phyloP scores from a whole-genome alignment of 2,113 vertebrate species.

The Thymallus thymallus region DNA sequence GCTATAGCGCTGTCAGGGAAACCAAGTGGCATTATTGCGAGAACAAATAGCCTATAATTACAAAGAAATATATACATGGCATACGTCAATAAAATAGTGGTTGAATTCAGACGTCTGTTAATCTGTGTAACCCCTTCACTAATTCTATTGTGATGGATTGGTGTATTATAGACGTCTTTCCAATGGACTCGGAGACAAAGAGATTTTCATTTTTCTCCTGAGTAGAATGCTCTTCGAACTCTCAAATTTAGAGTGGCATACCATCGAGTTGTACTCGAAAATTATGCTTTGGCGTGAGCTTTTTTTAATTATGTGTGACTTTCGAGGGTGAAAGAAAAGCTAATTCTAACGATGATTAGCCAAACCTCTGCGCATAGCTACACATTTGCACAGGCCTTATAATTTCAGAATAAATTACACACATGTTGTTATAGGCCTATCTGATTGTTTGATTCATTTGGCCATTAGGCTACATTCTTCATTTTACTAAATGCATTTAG shows the following conservation, averaged over 20 bases:
- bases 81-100: background rate
- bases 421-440: too few relatives aligned
- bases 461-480: too few relatives aligned
- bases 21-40: background rate
- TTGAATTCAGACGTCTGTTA: background rate
- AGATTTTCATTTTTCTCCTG: background rate
- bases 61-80: background rate
- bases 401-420: too few relatives aligned
- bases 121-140: background rate
- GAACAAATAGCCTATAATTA: background rate
- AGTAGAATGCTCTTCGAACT: background rate
- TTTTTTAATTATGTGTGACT: background rate
- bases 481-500: too few relatives aligned
- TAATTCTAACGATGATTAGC: too few relatives aligned
- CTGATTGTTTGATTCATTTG: too few relatives aligned
- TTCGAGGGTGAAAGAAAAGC: too few relatives aligned
- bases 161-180: background rate
- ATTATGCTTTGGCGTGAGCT: background rate
- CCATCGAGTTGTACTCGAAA: background rate
- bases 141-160: background rate
- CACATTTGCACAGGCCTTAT: too few relatives aligned
- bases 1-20: background rate
- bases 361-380: too few relatives aligned
- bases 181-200: background rate
- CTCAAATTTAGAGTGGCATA: background rate